A percentile compares a stretch with the other conserved stretches of the same genome.
Evolutionary conservation across 92 coral and sea anemone genomes (phyloP).

Genomic region (Phenganax subtilis): DNA sequence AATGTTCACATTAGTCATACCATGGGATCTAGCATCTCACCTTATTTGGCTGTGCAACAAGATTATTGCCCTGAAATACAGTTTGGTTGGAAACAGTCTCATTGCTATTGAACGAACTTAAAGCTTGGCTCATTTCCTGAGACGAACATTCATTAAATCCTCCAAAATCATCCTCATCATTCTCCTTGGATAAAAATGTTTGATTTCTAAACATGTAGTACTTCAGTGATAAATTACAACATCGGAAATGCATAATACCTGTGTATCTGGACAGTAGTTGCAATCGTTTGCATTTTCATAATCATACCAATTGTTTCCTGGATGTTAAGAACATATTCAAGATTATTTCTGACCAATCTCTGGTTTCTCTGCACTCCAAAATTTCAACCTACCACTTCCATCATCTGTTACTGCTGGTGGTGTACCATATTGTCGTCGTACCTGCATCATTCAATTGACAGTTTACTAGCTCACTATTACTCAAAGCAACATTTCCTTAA

Average conservation of each 20-base stretch:
- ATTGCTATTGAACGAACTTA: conserved; percentile 58
- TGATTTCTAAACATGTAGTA: neutral
- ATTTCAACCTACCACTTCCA: conserved; percentile 54
- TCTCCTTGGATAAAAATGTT: conserved; percentile 37
- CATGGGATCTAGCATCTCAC: conserved; percentile 23
- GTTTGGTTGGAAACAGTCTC: conserved; percentile 60
- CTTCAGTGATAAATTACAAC: neutral
- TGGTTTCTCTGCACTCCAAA: neutral
- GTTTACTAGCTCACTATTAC: neutral
- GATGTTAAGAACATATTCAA: conserved; percentile 8
- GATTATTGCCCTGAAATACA: conserved; percentile 87
- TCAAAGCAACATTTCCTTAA: neutral
- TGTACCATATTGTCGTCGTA: conserved; percentile 67
- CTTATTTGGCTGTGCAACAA: conserved; percentile 93
- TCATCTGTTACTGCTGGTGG: conserved; percentile 71
- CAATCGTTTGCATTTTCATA: conserved; percentile 74
- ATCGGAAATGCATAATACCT: conserved; percentile 18
- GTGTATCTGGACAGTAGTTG: conserved; percentile 71
- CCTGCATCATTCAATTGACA: conserved; percentile 37
- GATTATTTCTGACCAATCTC: neutral
- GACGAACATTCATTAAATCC: conserved; percentile 63
- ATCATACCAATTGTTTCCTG: conserved; percentile 81
- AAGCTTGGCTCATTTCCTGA: conserved; percentile 60
- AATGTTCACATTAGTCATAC: neutral
- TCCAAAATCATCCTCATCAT: conserved; percentile 56